phyloP scores from a whole-genome alignment of 2,113 vertebrate species.

The Maccullochella peelii region DNA sequence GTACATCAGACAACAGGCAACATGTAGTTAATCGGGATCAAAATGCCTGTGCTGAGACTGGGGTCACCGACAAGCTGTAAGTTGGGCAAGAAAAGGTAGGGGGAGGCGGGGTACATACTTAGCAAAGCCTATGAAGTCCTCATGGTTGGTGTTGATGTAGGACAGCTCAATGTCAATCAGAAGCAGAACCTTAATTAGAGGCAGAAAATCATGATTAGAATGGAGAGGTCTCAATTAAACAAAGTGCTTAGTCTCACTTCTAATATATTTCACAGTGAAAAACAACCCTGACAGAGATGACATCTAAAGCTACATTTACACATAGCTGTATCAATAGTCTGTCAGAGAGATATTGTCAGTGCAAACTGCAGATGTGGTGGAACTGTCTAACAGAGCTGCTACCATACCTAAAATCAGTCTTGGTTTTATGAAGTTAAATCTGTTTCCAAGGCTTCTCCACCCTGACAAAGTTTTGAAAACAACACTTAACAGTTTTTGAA shows the following conservation, averaged over 20 bases:
- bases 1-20: conserved; percentile 12
- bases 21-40: conserved; percentile 27
- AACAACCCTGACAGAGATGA: conserved; percentile 15
- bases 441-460: background rate
- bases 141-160: conserved; percentile 99
- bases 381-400: background rate
- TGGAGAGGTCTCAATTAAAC: conserved; percentile 42
- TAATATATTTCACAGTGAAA: conserved; percentile 24
- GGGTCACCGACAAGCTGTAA: conserved; percentile 26
- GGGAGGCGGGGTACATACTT: conserved; percentile 87
- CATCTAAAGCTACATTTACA: background rate
- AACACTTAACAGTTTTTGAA: background rate
- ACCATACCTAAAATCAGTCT: background rate
- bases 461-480: background rate
- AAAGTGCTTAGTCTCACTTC: background rate
- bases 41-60: background rate
- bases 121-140: conserved; percentile 98
- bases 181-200: conserved; percentile 89
- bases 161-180: conserved; percentile 97
- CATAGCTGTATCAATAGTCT: background rate
- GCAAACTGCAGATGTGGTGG: background rate
- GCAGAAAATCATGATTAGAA: conserved; percentile 60
- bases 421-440: background rate
- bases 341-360: background rate
- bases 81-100: background rate